A percentile compares a stretch with the other conserved stretches of the same genome.
These are phyloP conservation scores for Eurypyga helias DNA, from an alignment of 2,113 vertebrate species.

Conservation along the genomic window DNA sequence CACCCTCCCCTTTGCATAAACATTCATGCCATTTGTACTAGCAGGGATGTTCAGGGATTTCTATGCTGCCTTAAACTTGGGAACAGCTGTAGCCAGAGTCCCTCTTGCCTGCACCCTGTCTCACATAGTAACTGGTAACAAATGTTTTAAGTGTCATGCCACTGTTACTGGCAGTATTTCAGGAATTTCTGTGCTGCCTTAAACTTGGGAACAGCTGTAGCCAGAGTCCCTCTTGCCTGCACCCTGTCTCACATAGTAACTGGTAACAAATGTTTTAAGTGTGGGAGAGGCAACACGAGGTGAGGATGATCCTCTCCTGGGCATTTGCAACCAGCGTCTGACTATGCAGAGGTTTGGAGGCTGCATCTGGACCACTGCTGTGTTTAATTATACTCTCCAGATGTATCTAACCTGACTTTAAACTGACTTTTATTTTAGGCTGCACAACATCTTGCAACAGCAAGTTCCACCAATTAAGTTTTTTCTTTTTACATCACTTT, in stretches of 20 bases:
- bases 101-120: no score
- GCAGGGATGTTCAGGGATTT: no score
- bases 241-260: no score
- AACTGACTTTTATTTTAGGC: neutral
- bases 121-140: no score
- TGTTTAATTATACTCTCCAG: neutral
- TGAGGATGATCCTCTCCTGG: neutral
- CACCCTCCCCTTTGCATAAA: neutral
- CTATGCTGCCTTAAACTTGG: no score
- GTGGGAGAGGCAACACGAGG: neutral
- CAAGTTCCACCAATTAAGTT: neutral
- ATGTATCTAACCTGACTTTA: neutral
- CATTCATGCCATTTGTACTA: rapidly evolving
- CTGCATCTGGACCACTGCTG: neutral
- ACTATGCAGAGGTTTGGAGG: neutral
- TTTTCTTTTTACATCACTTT: neutral
- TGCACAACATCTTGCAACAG: neutral
- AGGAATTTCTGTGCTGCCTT: no score
- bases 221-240: no score
- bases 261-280: neutral
- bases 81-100: no score
- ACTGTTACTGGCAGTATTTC: no score
- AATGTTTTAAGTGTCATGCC: neutral
- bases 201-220: no score
- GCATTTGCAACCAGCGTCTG: neutral